Evolutionary conservation across 2,888 invertebrate species (phyloP), one percentile per base, ranked within the genome.

Genomic region (Stomorhina lunata): DNA sequence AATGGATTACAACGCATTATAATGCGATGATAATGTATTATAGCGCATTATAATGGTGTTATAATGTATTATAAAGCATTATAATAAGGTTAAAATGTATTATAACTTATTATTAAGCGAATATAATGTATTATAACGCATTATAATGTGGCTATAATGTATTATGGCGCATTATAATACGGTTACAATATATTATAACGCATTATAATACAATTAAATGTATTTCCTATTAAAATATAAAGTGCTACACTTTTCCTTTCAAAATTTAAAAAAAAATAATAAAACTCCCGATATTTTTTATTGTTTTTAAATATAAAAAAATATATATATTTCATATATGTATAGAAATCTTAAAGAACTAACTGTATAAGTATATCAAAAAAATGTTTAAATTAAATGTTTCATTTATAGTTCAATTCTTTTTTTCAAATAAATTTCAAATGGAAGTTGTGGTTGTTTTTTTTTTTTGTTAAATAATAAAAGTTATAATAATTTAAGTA

Each of bases 191-290:
- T n/a, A n/a, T n/a, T n/a, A n/a, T n/a, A n/a, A n/a, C n/a, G n/a
- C n/a, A n/a, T n/a, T n/a, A n/a, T n/a, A n/a, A n/a, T n/a, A n/a
- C n/a, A n/a, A n/a, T n/a, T n/a, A n/a, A n/a, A n/a, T n/a, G n/a
- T n/a, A n/a, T n/a, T n/a, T n/a, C n/a, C n/a, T n/a, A n/a, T n/a
- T n/a, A n/a, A 63, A 81, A 79, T 81, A 66, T 76, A 81, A 83
- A n/a, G 78, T 85, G 85, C 87, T 86, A 87, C 87, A 87, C 4
- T n/a, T 40, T n/a, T 40, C 15, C n/a, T 15, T 1, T 40, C 40
- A 3, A 40, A 40, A 6, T 40, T 40, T 15, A 15, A 40, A 40
- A 40, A 43, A 55, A n/a, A n/a, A n/a, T n/a, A n/a, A 55, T 55
- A 55, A 55, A 55, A 55, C 22, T 22, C 25, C n/a, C n/a, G 2